Percentiles rank a stretch among this genome's conserved stretches.
phyloP scores from a whole-genome alignment of 2,888 invertebrate genomes.

The Bugula neritina region DNA sequence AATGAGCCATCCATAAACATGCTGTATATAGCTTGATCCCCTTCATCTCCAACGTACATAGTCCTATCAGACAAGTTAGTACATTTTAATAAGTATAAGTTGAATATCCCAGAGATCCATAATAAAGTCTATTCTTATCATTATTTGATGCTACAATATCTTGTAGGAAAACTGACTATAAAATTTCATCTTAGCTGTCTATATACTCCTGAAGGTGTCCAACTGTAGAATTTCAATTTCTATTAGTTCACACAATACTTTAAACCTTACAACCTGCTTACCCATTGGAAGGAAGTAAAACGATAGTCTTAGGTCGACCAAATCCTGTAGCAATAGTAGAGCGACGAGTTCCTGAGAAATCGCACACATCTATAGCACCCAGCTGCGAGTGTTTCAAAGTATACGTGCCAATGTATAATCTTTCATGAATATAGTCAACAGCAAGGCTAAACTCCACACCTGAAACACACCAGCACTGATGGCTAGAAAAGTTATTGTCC shows the following conservation, averaged over 20 bases:
- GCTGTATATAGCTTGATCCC: not conserved
- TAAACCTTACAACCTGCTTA: too few species aligned
- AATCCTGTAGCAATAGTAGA: not conserved
- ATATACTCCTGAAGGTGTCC: too few species aligned
- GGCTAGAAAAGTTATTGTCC: too few species aligned
- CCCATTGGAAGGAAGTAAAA: conserved; percentile 9
- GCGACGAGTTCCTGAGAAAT: not conserved
- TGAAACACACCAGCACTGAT: too few species aligned
- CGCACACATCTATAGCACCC: conserved; percentile 19
- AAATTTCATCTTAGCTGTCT: too few species aligned
- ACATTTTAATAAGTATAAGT: not conserved
- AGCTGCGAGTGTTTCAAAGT: not conserved
- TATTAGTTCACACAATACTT: too few species aligned
- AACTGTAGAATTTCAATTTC: too few species aligned
- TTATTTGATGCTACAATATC: too few species aligned
- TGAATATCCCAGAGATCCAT: not conserved
- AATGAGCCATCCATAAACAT: conserved; percentile 12
- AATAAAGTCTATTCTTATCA: too few species aligned
- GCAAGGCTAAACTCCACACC: conserved; percentile 7
- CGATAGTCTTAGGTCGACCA: not conserved
- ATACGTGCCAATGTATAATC: conserved; percentile 3
- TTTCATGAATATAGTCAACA: conserved; percentile 2
- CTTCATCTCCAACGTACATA: conserved; percentile 19
- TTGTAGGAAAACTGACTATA: too few species aligned
- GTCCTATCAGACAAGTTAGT: not conserved